A percentile compares a stretch with the other conserved stretches of the same genome.
Conservation (phyloP, 2,113 vertebrate genomes). For the Synodontis membranacea region DNA sequence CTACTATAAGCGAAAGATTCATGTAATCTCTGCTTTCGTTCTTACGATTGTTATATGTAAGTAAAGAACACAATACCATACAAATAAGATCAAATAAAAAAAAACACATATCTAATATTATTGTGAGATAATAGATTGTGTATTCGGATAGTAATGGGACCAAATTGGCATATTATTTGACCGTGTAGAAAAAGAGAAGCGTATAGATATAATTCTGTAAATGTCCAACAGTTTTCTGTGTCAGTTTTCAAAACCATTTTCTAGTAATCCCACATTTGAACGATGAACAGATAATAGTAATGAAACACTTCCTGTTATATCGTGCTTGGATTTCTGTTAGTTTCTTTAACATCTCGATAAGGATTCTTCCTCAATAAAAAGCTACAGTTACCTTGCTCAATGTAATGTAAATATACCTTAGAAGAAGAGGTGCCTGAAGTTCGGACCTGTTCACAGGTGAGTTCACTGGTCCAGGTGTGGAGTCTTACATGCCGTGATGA, state of each 20-base stretch:
- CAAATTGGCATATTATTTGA: not conserved
- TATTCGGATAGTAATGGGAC: not conserved
- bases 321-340: not conserved
- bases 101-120: not conserved
- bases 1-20: not conserved
- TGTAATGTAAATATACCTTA: not conserved
- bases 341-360: not conserved
- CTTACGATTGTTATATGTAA: not conserved
- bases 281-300: not conserved
- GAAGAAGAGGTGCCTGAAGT: not conserved
- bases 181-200: not conserved
- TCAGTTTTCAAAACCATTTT: not conserved
- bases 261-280: not conserved
- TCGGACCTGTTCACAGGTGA: slow-evolving; percentile 45
- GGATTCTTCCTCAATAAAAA: not conserved
- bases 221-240: not conserved
- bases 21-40: not conserved
- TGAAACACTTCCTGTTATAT: not conserved
- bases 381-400: not conserved
- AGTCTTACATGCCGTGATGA: not conserved
- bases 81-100: not conserved
- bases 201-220: not conserved
- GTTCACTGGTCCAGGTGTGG: slow-evolving; percentile 9
- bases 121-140: not conserved
- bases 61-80: not conserved